Base-by-base conservation (phyloP, 2,888 invertebrate genomes). In the Ormyrus pomaceus region DNA sequence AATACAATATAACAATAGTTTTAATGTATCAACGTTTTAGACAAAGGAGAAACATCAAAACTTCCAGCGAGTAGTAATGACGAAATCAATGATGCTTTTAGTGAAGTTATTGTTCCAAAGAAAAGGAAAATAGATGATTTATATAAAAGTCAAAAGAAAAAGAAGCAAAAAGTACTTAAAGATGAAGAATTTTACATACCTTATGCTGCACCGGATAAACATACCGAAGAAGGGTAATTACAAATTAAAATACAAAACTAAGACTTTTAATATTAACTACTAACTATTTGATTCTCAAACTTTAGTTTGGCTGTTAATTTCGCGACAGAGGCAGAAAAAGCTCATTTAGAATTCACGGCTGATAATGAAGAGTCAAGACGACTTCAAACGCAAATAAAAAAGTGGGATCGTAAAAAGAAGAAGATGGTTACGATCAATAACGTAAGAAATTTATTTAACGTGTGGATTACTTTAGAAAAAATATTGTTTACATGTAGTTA, bases 361-460 rank as follows among this genome's bases (percentile, higher is more conserved):
- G 98, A 98, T 91, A 95, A 95, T 82, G 94, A 94, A 65, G 94
- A 95, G 48, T 91, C 91, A 0, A 92, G 93, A 80, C 93, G 93
- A 53, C 91, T 93, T 71, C 93, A 93, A 71, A 93, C 92, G 3
- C 93, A 94, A 82, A 91, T 94, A 84, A 94, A 95, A 88, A 95
- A 94, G 88, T 98, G 99, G 99, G 99, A 99, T 92, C 93, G 98
- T 69, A 97, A 98, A 89, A 95, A 96, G 91, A 99, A 99, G 93
- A 98, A 97, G 92, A 98, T 97, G 95, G 95, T 99, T 53, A 93
- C 94, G 48, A 93, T 93, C 0, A 93, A 93, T 83, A 92, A 92
- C 82, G 95, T 95, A 89, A 85, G 62, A 58, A 75, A 50, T 65
- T 5, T 9, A 55, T 34, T 92, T 87, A 82, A 80, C 64, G 61